Evolutionary conservation across 2,113 vertebrate genomes (phyloP).

Genomic region (Alouatta palliata): DNA sequence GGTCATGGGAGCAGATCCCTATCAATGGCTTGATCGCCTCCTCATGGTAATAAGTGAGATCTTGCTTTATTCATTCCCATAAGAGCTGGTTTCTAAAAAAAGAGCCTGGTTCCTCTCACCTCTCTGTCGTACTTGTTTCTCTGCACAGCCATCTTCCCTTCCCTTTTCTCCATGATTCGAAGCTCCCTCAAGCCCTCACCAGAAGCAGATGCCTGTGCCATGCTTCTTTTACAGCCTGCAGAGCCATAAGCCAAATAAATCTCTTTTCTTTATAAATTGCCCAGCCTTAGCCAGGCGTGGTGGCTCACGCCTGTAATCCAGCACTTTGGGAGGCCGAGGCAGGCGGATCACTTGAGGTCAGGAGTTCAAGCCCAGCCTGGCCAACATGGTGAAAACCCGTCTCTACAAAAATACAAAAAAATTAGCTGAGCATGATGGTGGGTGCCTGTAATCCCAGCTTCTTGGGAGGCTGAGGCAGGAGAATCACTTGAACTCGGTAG

Average conservation of each 20-base stretch:
- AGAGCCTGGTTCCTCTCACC: neutral
- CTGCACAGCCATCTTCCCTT: neutral
- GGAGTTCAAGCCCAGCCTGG: no score
- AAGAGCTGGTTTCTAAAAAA: neutral
- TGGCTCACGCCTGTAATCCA: no score
- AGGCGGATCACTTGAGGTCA: no score
- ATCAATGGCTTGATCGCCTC: neutral
- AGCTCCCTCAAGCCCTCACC: neutral
- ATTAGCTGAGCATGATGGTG: no score
- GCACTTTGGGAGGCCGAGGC: no score
- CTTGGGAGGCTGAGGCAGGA: no score
- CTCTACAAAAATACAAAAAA: no score
- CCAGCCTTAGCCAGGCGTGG: no score
- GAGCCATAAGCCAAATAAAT: neutral
- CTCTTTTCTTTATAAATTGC: neutral
- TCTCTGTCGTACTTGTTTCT: neutral
- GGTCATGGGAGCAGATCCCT: neutral
- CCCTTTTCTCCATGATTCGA: neutral
- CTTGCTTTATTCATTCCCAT: neutral
- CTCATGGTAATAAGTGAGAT: neutral
- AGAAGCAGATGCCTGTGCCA: neutral
- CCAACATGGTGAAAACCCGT: no score
- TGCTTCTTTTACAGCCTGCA: neutral
- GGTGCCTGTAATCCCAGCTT: no score
- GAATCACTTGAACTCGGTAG: no score